Evolutionary conservation across 2,113 vertebrate genomes (phyloP).

Genomic region (Albula goreensis): DNA sequence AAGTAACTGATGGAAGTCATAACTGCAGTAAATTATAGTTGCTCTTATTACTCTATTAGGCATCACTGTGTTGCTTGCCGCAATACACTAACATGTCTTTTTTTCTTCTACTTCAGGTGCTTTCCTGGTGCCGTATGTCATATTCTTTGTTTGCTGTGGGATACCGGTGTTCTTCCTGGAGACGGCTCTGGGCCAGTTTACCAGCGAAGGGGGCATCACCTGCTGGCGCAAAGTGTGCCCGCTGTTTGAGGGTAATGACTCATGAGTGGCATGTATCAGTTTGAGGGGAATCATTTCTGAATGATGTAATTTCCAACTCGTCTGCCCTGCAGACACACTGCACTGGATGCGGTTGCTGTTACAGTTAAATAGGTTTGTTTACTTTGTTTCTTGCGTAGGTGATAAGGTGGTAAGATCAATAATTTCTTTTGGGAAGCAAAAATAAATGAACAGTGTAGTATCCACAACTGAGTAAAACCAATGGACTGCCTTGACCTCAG

Average conservation of each 20-base stretch:
- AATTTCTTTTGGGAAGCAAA: background rate
- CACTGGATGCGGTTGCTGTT: background rate
- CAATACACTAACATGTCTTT: background rate
- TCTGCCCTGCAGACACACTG: background rate
- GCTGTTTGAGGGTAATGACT: constrained; percentile 87
- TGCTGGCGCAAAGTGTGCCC: constrained; percentile 98
- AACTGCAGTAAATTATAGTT: too few species aligned
- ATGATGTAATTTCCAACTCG: background rate
- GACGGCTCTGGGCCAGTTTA: constrained; percentile 95
- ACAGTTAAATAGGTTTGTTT: background rate
- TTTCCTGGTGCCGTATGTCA: constrained; percentile 96
- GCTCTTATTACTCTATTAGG: too few species aligned
- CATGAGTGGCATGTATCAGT: too few species aligned
- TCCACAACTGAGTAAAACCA: background rate
- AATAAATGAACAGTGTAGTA: background rate
- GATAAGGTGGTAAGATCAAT: too few species aligned
- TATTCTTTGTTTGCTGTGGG: constrained; percentile 98
- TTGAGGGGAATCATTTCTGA: too few species aligned
- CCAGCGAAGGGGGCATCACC: constrained; percentile 96
- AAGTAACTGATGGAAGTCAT: too few species aligned
- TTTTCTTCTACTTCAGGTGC: constrained; percentile 73
- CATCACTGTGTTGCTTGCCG: too few species aligned
- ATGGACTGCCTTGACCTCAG: background rate
- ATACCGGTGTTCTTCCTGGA: constrained; percentile 98
- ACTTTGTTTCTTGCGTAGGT: too few species aligned